Base-by-base conservation (phyloP, 2,113 vertebrate genomes). In the Chascanopsetta lugubris region DNA sequence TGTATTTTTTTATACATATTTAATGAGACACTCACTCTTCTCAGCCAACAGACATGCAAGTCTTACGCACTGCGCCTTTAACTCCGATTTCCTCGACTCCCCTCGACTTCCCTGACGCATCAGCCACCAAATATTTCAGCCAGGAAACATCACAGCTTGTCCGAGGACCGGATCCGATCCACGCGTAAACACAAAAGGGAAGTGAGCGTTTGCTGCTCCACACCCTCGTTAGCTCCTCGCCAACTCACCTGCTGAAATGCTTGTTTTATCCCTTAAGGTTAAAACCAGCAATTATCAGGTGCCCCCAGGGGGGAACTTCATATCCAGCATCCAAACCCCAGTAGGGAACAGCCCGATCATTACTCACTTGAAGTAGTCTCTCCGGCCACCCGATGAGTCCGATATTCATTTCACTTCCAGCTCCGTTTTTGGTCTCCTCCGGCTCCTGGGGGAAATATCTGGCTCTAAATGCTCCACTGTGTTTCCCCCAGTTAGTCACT, bases 361-460 rank as follows among this genome's bases (percentile, higher is more conserved):
- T 13, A 55, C 24, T 36, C 20, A 34, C 25, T 38, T 38, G 12
- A 5, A 34, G 20, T 34, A 24, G 53, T 38, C 53, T 38, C 24
- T 50, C 24, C n/a, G 48, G 25, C 48, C 48, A 50, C 32, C 32
- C 10, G 12, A 38, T 38, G 21, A 56, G 13, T 25, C 20, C 32
- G 8, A 38, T 17, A 56, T 56, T 24, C 3, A 57, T n/a, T 58
- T 10, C 43, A 6, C 32, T 57, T 42, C 26, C 11, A 18, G 24
- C 24, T 42, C 57, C 9, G n/a, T 46, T 30, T 59, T 60, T 60
- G 57, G 25, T 60, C 42, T 60, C 57, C 18, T 46, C 42, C 57
- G 30, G 10, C 57, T 46, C 42, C 42, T 60, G 4, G 9, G n/a
- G 42, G 42, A 13, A 21, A 30, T 30, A 22, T 46, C n/a, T 30